These are phyloP conservation scores for Enteromius trimaculatus DNA, from an alignment of 2,797 vertebrate species.

Conservation along the genomic window DNA sequence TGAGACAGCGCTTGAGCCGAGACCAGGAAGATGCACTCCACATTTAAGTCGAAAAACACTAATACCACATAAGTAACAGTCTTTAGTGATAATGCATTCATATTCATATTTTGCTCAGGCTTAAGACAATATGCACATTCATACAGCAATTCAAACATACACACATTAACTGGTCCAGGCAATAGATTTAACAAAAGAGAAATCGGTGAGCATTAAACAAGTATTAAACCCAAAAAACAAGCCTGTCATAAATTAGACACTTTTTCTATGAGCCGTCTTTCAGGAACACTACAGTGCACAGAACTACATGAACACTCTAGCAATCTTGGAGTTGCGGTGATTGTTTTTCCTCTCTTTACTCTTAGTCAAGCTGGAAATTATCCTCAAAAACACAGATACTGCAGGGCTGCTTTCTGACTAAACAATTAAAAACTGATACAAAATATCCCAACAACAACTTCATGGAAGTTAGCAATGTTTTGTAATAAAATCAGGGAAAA, in stretches of 20 bases:
- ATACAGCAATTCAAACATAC: slow-evolving; percentile 13
- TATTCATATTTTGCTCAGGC: slow-evolving; percentile 31
- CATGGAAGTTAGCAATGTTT: slow-evolving; percentile 93
- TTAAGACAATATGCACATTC: slow-evolving; percentile 1
- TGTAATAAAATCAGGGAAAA: slow-evolving; percentile 51
- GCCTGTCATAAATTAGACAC: slow-evolving; percentile 15
- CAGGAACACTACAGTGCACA: slow-evolving; percentile 80
- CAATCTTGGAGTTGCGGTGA: not conserved
- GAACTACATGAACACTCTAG: slow-evolving; percentile 70
- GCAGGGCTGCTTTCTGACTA: slow-evolving; percentile 44
- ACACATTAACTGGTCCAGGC: slow-evolving; percentile 12
- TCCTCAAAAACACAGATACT: not conserved
- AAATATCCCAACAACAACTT: slow-evolving; percentile 92
- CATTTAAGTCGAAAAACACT: not conserved
- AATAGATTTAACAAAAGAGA: not conserved
- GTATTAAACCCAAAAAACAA: not conserved
- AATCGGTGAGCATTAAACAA: slow-evolving; percentile 33
- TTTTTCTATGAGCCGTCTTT: slow-evolving; percentile 60
- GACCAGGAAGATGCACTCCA: slow-evolving; percentile 65
- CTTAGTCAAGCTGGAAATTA: not conserved
- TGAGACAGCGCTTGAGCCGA: slow-evolving; percentile 74
- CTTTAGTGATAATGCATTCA: slow-evolving; percentile 37
- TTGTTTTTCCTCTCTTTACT: not conserved
- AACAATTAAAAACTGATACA: slow-evolving; percentile 85
- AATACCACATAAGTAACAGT: slow-evolving; percentile 33